Conservation (phyloP, 1,140 invertebrate species). For the Atopsyche davidsoni region DNA sequence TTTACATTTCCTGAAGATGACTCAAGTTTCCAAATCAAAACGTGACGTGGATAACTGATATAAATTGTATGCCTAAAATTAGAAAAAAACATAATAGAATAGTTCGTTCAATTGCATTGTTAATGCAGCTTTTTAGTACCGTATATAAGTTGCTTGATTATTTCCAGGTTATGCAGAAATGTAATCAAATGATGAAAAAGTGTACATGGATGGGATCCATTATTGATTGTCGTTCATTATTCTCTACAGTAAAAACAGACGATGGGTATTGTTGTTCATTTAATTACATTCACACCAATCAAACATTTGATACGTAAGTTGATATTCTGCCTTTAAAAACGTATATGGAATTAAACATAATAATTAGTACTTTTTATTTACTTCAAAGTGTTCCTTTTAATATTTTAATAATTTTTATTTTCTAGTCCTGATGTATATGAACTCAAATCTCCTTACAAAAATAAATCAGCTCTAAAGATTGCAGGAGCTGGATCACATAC, state of each 20-base stretch:
- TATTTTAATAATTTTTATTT: not conserved
- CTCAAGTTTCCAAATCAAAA: too few relatives aligned
- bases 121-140: too few relatives aligned
- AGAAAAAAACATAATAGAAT: too few relatives aligned
- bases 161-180: constrained; percentile 21
- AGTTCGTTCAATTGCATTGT: too few relatives aligned
- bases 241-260: constrained; percentile 27
- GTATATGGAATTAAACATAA: not conserved
- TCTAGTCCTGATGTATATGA: not conserved
- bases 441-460: not conserved
- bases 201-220: constrained; percentile 23
- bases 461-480: constrained; percentile 1
- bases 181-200: constrained; percentile 18
- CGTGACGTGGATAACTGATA: too few relatives aligned
- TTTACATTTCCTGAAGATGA: too few relatives aligned
- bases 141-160: not conserved
- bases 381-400: not conserved
- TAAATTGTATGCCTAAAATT: too few relatives aligned
- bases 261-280: constrained; percentile 28
- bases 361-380: not conserved
- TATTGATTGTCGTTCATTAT: constrained; percentile 17
- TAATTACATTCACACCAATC: constrained; percentile 25
- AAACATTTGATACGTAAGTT: constrained; percentile 22
- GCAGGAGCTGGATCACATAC: constrained; percentile 25
- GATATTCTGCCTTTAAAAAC: not conserved